Evolutionary conservation across 2,888 invertebrate species (phyloP), one percentile per base, ranked within the genome.

Genomic region (Apeira syringaria): DNA sequence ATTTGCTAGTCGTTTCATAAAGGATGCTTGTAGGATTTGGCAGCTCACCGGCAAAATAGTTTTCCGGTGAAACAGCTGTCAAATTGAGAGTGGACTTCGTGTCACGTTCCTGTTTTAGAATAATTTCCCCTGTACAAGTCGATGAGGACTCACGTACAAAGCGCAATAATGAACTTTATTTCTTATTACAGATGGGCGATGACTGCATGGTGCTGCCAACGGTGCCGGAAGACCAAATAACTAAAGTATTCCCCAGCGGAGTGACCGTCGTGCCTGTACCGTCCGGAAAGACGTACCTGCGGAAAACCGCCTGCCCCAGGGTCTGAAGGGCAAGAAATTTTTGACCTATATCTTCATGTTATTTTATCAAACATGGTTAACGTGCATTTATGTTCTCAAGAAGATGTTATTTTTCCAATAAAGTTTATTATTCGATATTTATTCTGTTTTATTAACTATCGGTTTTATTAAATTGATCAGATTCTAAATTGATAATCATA

Each of bases 161-260:
- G n/a, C n/a, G n/a, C n/a, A n/a, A n/a, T 20, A 20, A 7, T 20
- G 2, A 7, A 3, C 2, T 20, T 20, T 20, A 20, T 20, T 9
- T 20, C 7, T 6, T 22, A 25, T 91, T 92, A 22, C 74, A 97
- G 95, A 85, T 90, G 71, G 98, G 98, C 3, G 94, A 93, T 2
- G 92, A 94, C 12, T 97, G 97, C 56, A 98, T 99, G 98, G 94
- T 99, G 17, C 88, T 97, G 50, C 99, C 99, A 0, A 92, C 92
- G 0, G 88, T 98, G 0, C 87, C 93, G 0, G 91, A 93, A 3
- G 94, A 94, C 9, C 94, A 98, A 61, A 91, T 94, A 2, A 80
- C 89, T 11, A 83, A 84, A 37, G 75, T 94, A 20, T 98, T 97
- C 74, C 96, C 96, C 0, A 85, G 91, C 34, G 94, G 93, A 6